Evolutionary conservation across 2,113 vertebrate genomes (phyloP).

Genomic region (Lethenteron camtschaticum): DNA sequence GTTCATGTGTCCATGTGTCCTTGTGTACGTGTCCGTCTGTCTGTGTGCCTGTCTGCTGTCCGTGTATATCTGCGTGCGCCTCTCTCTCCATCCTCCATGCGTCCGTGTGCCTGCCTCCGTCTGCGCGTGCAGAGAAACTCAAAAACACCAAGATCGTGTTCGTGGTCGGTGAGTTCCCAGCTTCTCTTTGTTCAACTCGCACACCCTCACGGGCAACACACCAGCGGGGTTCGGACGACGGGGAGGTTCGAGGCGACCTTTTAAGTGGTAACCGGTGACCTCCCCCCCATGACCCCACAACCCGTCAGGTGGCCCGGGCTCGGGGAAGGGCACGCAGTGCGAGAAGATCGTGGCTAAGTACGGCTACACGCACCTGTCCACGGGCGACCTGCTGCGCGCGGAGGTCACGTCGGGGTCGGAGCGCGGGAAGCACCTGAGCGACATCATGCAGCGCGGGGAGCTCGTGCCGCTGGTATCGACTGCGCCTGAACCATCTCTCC

Average conservation of each 20-base stretch:
- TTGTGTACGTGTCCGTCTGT: too few species aligned
- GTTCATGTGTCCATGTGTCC: too few species aligned
- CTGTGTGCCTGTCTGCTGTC: too few species aligned
- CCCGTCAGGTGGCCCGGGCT: slow-evolving; percentile 71
- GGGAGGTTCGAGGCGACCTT: too few species aligned
- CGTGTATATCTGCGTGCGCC: too few species aligned
- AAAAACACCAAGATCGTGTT: slow-evolving; percentile 68
- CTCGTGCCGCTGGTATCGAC: slow-evolving; percentile 71
- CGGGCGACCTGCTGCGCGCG: slow-evolving; percentile 66
- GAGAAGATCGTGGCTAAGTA: slow-evolving; percentile 80
- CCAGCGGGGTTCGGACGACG: too few species aligned
- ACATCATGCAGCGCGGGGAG: slow-evolving; percentile 93
- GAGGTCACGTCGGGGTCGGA: slow-evolving; percentile 70
- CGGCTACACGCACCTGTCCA: slow-evolving; percentile 90
- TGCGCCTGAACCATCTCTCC: too few species aligned
- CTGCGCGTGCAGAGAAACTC: slow-evolving; percentile 29
- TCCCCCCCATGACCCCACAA: background rate
- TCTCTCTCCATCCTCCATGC: too few species aligned
- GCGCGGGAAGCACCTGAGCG: slow-evolving; percentile 62
- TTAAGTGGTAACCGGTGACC: too few species aligned
- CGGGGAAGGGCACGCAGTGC: slow-evolving; percentile 87
- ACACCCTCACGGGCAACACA: too few species aligned
- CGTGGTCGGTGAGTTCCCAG: slow-evolving; percentile 45
- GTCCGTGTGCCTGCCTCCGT: slow-evolving; percentile 11
- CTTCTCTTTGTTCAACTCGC: too few species aligned